Conservation (phyloP, 1,140 invertebrate species). For the Zaprionus davidi region DNA sequence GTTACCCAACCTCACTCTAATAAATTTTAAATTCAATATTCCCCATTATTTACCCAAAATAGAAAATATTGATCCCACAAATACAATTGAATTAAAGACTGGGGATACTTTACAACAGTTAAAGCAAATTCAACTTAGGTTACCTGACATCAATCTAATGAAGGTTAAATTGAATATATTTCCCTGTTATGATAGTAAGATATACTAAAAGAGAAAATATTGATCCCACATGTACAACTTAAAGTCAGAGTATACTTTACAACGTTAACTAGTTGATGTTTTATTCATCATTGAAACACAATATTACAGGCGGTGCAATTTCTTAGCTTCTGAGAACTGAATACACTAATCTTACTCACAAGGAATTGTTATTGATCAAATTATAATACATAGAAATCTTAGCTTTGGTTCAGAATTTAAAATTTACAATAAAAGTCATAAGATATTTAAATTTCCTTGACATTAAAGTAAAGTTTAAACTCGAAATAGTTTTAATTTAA, state of each 20-base stretch:
- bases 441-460: neutral
- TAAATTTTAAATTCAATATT: too few species aligned
- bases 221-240: neutral
- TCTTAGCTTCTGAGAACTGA: conserved; percentile 24
- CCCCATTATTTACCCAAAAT: too few species aligned
- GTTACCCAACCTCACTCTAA: too few species aligned
- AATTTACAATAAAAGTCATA: neutral
- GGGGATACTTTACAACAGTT: neutral
- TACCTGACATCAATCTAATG: too few species aligned
- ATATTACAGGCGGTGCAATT: conserved; percentile 60
- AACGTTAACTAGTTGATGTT: conserved; percentile 52
- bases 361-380: conserved; percentile 15
- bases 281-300: conserved; percentile 52
- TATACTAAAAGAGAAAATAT: neutral
- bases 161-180: too few species aligned
- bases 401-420: neutral
- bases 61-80: too few species aligned
- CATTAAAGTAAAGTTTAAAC: neutral
- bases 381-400: conserved; percentile 6
- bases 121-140: neutral
- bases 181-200: too few species aligned
- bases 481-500: neutral
- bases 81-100: too few species aligned
- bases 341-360: conserved; percentile 40
- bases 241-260: conserved; percentile 11